Evolutionary conservation across 1,140 invertebrate species (phyloP), one percentile per base, ranked within the genome.

Genomic region (Macrosteles quadrilineatus): DNA sequence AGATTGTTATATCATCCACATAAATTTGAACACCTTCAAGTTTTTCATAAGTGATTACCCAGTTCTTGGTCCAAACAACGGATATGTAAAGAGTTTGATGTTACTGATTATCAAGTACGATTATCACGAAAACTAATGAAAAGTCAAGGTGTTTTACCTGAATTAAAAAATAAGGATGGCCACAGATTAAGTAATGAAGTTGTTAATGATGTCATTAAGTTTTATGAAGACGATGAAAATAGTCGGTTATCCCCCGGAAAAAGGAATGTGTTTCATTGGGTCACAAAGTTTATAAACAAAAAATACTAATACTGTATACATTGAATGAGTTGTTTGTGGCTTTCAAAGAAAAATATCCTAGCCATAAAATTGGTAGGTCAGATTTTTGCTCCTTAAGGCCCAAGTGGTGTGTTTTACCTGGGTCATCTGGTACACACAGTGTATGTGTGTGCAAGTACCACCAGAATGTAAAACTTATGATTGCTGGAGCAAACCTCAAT

Each of bases 191-290:
- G n/a, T n/a, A n/a, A n/a, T n/a, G n/a, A n/a, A n/a, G n/a, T n/a
- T n/a, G n/a, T n/a, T 62, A 71, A 68, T 30, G 19, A 29, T 55
- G 70, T 71, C 6, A 67, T 25, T 31, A 32, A 68, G 62, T 71
- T 71, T 71, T 71, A 71, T 40, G 70, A 71, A 50, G 70, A 71
- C 62, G 25, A 71, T 71, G 66, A 68, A 68, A 68, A 71, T 71
- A 68, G 65, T 63, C 50, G 67, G 17, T 71, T 45, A 68, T 31
- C 47, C 70, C 70, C 31, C 36, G 67, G 4, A 71, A 71, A 69
- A 65, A 70, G 45, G 57, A 32, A 27, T 70, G 62, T 70, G 63
- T 70, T 66, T 70, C 69, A 53, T 29, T 50, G 4, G 67, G 67
- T 32, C 12, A 19, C 55, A 53, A 59, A 31, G 69, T 71, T 14